Evolutionary conservation across 2,888 invertebrate species (phyloP).

Genomic region (Schizotus pectinicornis): DNA sequence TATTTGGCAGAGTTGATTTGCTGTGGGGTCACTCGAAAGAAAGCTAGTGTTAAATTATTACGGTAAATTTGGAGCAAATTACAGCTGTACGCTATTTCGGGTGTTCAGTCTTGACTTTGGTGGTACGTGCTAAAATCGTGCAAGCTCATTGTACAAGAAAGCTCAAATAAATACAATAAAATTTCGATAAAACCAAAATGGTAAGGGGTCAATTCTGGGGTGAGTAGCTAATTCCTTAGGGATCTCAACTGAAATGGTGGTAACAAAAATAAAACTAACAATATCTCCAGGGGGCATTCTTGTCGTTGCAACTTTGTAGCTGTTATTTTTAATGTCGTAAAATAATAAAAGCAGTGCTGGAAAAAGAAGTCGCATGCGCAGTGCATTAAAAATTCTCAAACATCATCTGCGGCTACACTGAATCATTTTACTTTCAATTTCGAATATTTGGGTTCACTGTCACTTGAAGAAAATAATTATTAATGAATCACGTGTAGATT

Average conservation of each 20-base stretch:
- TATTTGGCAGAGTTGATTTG: conserved; percentile 34
- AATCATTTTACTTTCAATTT: conserved; percentile 35
- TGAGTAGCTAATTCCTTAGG: no score
- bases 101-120: no score
- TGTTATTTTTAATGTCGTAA: conserved; percentile 28
- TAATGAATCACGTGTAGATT: conserved; percentile 19
- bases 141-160: no score
- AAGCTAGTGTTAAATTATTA: conserved; percentile 1
- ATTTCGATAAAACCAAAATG: no score
- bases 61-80: no score
- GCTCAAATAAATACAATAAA: no score
- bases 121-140: no score
- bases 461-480: not conserved
- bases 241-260: no score
- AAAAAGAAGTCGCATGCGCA: conserved; percentile 27
- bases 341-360: conserved; percentile 30
- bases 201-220: no score
- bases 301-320: conserved; percentile 16
- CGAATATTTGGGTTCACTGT: conserved; percentile 13
- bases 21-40: conserved; percentile 12
- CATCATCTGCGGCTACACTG: conserved; percentile 24
- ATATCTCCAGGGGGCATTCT: not conserved
- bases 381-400: conserved; percentile 27
- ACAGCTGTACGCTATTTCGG: no score
- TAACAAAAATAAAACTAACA: no score